phyloP scores from a whole-genome alignment of 2,797 vertebrate species.

The Notoglanidium macrostoma region DNA sequence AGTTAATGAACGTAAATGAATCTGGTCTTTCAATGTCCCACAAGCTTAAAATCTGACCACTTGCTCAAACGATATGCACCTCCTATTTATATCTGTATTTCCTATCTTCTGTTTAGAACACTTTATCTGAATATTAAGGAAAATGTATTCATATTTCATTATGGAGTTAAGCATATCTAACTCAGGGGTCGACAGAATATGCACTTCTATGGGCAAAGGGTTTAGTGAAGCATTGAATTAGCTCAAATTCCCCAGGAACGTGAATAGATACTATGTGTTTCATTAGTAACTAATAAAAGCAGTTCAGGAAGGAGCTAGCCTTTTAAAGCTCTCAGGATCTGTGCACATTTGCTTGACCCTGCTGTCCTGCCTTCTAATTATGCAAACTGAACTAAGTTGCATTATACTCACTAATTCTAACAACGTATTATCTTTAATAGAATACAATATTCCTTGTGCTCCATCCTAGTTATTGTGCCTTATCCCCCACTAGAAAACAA shows the following conservation, averaged over 20 bases:
- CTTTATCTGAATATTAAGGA: neutral
- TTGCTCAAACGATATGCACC: neutral
- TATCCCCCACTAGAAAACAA: neutral
- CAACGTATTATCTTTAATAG: neutral
- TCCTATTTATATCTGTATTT: neutral
- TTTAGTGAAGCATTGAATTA: slow-evolving; percentile 12
- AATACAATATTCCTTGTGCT: neutral
- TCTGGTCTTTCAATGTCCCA: neutral
- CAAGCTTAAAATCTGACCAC: neutral
- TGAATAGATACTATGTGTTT: slow-evolving; percentile 13
- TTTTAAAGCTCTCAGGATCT: slow-evolving; percentile 22
- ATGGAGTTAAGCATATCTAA: neutral
- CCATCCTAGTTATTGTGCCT: neutral
- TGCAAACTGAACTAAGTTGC: neutral
- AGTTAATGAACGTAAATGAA: neutral
- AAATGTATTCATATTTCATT: neutral
- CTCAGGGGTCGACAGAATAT: neutral
- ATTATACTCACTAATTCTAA: neutral
- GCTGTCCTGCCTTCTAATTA: neutral
- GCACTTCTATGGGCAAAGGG: neutral
- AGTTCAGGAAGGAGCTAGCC: slow-evolving; percentile 19
- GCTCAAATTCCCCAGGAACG: neutral
- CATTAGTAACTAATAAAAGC: slow-evolving; percentile 12
- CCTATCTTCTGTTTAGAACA: neutral
- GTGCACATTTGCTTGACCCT: slow-evolving; percentile 11